Conservation (phyloP, 2,113 vertebrate genomes). For the Eleginops maclovinus region DNA sequence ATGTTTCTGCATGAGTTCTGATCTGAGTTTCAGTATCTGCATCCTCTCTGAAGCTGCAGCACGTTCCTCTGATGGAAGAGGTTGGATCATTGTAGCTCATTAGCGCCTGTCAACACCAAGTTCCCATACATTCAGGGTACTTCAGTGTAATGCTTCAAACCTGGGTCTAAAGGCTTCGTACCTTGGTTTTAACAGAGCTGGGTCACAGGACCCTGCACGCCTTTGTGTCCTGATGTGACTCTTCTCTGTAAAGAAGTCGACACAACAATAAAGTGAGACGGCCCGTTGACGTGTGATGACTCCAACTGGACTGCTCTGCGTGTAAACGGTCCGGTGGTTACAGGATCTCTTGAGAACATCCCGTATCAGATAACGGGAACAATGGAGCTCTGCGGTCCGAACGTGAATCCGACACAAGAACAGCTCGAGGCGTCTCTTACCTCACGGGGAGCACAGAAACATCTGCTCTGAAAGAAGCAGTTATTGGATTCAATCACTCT, state of each 20-base stretch:
- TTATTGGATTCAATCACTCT: not conserved
- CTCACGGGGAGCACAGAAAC: not conserved
- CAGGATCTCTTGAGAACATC: slow-evolving; percentile 1
- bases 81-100: too few relatives aligned
- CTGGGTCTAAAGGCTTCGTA: not conserved
- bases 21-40: too few relatives aligned
- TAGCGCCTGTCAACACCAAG: too few relatives aligned
- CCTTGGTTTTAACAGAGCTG: not conserved
- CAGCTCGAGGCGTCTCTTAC: too few relatives aligned
- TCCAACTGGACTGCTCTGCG: slow-evolving; percentile 10
- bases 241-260: not conserved
- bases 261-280: not conserved
- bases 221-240: not conserved
- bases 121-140: too few relatives aligned
- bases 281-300: not conserved
- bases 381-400: slow-evolving; percentile 37
- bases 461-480: not conserved
- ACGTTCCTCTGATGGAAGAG: too few relatives aligned
- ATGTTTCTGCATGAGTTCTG: too few relatives aligned
- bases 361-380: slow-evolving; percentile 40
- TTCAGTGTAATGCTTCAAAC: too few relatives aligned
- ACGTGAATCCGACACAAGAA: slow-evolving; percentile 35
- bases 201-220: not conserved
- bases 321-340: not conserved
- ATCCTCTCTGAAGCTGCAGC: too few relatives aligned